Evolutionary conservation across 2,113 vertebrate species (phyloP).

Genomic region (Sylvia atricapilla): DNA sequence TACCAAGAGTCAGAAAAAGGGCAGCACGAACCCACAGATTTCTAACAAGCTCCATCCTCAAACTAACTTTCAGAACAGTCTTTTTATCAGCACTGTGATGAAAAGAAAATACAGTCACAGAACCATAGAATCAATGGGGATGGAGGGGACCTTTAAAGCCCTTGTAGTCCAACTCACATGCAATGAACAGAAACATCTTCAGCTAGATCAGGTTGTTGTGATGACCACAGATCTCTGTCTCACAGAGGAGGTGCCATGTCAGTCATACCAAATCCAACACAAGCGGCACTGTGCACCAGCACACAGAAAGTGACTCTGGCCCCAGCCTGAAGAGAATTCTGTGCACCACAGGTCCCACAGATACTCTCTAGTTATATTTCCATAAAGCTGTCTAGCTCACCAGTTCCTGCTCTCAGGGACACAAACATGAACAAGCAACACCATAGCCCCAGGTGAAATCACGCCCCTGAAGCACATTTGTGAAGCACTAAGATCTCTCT

Average conservation of each 20-base stretch:
- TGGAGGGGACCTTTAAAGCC: background rate
- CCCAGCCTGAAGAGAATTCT: background rate
- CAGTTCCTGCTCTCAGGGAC: background rate
- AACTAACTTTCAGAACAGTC: background rate
- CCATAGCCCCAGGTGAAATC: background rate
- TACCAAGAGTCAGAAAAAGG: background rate
- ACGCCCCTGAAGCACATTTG: background rate
- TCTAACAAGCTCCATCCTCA: background rate
- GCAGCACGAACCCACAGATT: background rate
- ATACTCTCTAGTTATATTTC: background rate
- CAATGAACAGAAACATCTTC: background rate
- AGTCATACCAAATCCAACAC: background rate
- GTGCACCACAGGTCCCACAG: background rate
- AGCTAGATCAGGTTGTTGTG: background rate
- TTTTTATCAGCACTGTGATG: background rate
- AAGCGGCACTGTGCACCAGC: background rate
- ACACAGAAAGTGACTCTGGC: background rate
- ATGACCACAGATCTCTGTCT: background rate
- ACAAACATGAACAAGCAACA: background rate
- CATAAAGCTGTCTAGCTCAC: background rate
- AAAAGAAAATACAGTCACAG: background rate
- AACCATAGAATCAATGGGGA: background rate
- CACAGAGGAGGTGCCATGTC: background rate
- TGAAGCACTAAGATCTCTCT: background rate
- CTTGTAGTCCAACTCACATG: background rate